These are phyloP conservation scores for Sogatella furcifera DNA, from an alignment of 1,140 invertebrate species.

Conservation along the genomic window DNA sequence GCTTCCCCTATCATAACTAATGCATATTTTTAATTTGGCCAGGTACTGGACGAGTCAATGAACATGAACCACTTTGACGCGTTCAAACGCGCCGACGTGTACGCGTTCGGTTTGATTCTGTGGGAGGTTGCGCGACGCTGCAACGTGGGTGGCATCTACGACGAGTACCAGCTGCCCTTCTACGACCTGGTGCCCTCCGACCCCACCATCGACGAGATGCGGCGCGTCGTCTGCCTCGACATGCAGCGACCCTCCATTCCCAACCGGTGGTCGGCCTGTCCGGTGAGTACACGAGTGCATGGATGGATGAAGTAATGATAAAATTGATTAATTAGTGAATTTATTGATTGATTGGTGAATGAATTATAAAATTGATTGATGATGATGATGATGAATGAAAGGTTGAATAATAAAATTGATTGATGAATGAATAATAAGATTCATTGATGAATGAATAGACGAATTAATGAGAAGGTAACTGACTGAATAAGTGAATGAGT, in stretches of 20 bases:
- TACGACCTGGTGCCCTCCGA: conserved; percentile 77
- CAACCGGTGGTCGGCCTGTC: conserved; percentile 50
- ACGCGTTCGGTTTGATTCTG: conserved; percentile 81
- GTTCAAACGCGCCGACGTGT: conserved; percentile 81
- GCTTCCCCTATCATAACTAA: too few species aligned
- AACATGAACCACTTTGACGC: conserved; percentile 79
- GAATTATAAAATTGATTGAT: too few species aligned
- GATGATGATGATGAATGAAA: too few species aligned
- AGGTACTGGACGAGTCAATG: conserved; percentile 46
- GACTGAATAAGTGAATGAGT: too few species aligned
- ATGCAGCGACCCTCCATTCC: conserved; percentile 68
- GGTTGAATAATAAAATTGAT: too few species aligned
- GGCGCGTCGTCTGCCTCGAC: conserved; percentile 82
- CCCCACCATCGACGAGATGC: conserved; percentile 90
- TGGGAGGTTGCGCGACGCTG: conserved; percentile 81
- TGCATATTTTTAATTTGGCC: conserved; percentile 9
- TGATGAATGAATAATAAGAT: too few species aligned
- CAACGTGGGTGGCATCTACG: conserved; percentile 57
- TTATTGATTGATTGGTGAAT: too few species aligned
- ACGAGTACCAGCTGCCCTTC: conserved; percentile 82
- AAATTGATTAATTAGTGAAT: too few species aligned
- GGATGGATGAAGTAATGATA: too few species aligned
- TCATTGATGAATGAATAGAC: too few species aligned
- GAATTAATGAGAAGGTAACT: too few species aligned
- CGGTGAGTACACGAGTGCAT: conserved; percentile 23